Evolutionary conservation across 2,888 invertebrate genomes (phyloP), one percentile per base, ranked within the genome.

Genomic region (Torymus texanus): DNA sequence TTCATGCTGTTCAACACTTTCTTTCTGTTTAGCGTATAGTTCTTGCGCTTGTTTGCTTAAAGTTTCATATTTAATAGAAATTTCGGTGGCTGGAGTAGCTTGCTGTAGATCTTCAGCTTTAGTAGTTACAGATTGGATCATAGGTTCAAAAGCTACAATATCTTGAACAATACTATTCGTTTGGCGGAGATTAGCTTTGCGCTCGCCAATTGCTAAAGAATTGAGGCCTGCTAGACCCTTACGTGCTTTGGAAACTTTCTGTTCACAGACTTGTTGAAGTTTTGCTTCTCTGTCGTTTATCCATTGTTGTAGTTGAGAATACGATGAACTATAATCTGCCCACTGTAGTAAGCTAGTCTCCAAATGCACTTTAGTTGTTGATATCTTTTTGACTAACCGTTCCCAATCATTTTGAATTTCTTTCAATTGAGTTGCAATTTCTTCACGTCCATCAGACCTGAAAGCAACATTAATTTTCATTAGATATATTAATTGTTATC

Each of bases 121-220:
- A 73, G 95, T 96, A 75, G 97, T 95, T 59, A 98, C 97, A 62
- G 97, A 97, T 90, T 97, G 97, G 86, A 98, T 97, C 96, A 98
- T 97, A 71, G 98, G 98, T 90, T 98, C 97, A 91, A 98, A 97
- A 73, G 97, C 97, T 84, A 97, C 97, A 88, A 98, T 98, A 91
- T 98, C 98, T 91, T 98, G 97, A 62, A 98, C 97, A 88, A 98
- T 96, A 90, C 96, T 97, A 91, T 97, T 97, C 78, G 97, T 97
- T 91, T 97, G 96, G 84, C 97, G 93, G 65, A 97, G 92, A 86
- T 95, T 96, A 8, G 97, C 97, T 91, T 97, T 97, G 75, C 97
- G 93, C 89, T 97, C 97, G 72, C 96, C 96, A 68, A 96, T 93
- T 75, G 95, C 94, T 53, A 97, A 91, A 5, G 95, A 94, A 81